phyloP scores from a whole-genome alignment of 2,113 vertebrate species.

The Engraulis encrasicolus region DNA sequence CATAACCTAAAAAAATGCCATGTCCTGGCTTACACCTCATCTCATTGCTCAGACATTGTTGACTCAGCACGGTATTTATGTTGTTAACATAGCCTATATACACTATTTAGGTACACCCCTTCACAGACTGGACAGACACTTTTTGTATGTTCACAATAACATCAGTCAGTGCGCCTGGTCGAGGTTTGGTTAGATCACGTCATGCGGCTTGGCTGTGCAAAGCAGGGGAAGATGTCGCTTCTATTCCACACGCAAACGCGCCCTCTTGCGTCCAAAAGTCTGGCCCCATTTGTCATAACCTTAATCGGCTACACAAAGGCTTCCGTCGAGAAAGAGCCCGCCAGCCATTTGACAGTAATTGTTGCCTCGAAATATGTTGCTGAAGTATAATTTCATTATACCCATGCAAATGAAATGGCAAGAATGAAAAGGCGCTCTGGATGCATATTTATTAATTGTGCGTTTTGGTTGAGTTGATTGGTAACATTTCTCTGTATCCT shows the following conservation, averaged over 20 bases:
- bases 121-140: not conserved
- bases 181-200: constrained; percentile 10
- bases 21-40: too few species aligned
- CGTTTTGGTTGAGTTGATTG: not conserved
- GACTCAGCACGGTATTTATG: not conserved
- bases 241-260: constrained; percentile 62
- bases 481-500: not conserved
- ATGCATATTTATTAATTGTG: constrained; percentile 2
- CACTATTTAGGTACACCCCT: not conserved
- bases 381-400: constrained; percentile 9
- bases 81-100: not conserved
- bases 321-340: not conserved
- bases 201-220: constrained; percentile 15
- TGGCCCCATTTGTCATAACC: constrained; percentile 29
- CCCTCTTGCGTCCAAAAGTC: constrained; percentile 70
- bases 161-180: constrained; percentile 23
- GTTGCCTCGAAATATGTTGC: constrained; percentile 15
- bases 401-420: not conserved
- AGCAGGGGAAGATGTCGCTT: not conserved
- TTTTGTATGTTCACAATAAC: constrained; percentile 3
- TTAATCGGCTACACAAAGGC: constrained; percentile 41
- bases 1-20: too few species aligned
- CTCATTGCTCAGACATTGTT: not conserved
- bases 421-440: not conserved
- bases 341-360: constrained; percentile 17